Evolutionary conservation across 2,797 vertebrate species (phyloP), one percentile per base, ranked within the genome.

Genomic region (Hydrocynus forskahlii): DNA sequence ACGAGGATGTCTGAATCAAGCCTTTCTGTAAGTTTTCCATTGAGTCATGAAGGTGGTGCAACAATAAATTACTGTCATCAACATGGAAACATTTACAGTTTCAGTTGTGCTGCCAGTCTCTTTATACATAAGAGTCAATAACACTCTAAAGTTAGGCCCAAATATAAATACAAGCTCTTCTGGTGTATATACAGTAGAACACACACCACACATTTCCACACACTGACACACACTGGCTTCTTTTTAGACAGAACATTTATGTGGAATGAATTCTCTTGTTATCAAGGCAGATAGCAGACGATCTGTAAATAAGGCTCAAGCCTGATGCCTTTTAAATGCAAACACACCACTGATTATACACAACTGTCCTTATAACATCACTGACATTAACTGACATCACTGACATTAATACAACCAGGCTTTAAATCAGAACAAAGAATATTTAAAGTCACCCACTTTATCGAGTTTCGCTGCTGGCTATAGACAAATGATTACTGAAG

Each of bases 11-110:
- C 70, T 73, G 52, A 73, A 73, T 73, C 70, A 73, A 57, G 52
- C 40, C 52, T 57, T 73, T 73, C 70, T 73, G 2, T 16, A 38
- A 73, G 70, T 57, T 73, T 73, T 73, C 70, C 70, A 57, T 73
- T 38, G 16, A 73, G 48, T 54, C 25, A 54, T 71, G 69, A 54
- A 52, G 70, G 70, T 55, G 35, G 35, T 13, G 70, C 52, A 21
- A 40, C 52, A 73, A 73, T 73, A 73, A 73, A 73, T 73, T 57
- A 73, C 70, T 9, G 52, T 57, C 29, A 55, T n/a, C 29, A 73
- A 54, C 69, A 72, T 55, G 55, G 50, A 72, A 72, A 54, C 48
- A 25, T 72, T 72, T 38, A 71, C 69, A 17, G 35, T 72, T 73
- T 73, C 29, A 55, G 16, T 40, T 10, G 2, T 10, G 52, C 29